phyloP scores from a whole-genome alignment of 1,140 invertebrate genomes.

The Brachionus calyciflorus region DNA sequence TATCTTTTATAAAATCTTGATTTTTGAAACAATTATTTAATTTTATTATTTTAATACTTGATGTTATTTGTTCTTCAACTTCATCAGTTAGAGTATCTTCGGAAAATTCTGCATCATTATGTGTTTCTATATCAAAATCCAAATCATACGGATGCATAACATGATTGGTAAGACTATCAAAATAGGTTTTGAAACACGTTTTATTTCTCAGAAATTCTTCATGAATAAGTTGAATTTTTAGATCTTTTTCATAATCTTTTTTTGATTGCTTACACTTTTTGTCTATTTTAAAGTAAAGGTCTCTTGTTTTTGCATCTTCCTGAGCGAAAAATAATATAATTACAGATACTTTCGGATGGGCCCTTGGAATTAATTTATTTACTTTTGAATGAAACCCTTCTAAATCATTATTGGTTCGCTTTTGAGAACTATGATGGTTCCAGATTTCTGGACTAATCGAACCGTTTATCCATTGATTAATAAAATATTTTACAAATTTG shows the following conservation, averaged over 20 bases:
- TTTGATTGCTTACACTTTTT: neutral
- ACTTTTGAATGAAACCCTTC: conserved; percentile 13
- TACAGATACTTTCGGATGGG: neutral
- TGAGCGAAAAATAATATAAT: neutral
- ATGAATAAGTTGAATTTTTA: conserved; percentile 6
- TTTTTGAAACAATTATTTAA: too few species aligned
- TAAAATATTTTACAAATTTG: neutral
- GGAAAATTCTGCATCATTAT: too few species aligned
- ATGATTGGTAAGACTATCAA: neutral
- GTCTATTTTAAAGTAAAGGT: neutral
- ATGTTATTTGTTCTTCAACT: too few species aligned
- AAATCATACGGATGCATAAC: neutral
- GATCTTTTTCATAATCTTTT: neutral
- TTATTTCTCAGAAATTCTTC: neutral
- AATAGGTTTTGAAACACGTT: neutral
- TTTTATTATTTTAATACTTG: too few species aligned
- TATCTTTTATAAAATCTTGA: too few species aligned
- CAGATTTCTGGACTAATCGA: neutral
- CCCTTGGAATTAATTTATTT: neutral
- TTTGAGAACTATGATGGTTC: neutral
- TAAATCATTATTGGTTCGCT: neutral
- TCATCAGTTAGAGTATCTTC: too few species aligned
- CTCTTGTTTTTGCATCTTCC: conserved; percentile 3
- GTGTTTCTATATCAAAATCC: too few species aligned
- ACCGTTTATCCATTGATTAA: neutral